Evolutionary conservation across 2,888 invertebrate species (phyloP).

Genomic region (Fabriciana adippe): DNA sequence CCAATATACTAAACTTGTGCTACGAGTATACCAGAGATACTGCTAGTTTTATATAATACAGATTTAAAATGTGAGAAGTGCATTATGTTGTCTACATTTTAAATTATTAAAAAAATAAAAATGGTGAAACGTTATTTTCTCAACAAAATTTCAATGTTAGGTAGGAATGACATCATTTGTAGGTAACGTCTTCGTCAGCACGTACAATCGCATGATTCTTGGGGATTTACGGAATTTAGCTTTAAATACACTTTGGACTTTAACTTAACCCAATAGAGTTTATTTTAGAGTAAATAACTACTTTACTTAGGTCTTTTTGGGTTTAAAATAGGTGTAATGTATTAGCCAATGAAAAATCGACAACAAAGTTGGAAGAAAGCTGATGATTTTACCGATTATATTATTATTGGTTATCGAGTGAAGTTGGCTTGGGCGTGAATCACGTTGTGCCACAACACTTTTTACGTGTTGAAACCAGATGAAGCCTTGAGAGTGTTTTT

Average conservation of each 20-base stretch:
- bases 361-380: slow-evolving; percentile 28
- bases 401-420: slow-evolving; percentile 26
- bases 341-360: slow-evolving; percentile 24
- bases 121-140: slow-evolving; percentile 2
- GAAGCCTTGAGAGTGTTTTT: neutral
- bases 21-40: no score
- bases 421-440: slow-evolving; percentile 21
- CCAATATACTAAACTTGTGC: no score
- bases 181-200: slow-evolving; percentile 6
- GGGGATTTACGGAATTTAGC: slow-evolving; percentile 8
- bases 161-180: slow-evolving; percentile 15
- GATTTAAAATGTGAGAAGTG: no score
- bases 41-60: no score
- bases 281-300: neutral
- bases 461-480: neutral
- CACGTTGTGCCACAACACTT: slow-evolving; percentile 9
- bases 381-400: slow-evolving; percentile 31
- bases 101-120: neutral
- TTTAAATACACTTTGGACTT: neutral
- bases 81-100: no score
- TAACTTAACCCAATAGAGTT: neutral
- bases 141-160: neutral
- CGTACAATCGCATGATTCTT: slow-evolving; percentile 14
- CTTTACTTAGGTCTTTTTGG: neutral
- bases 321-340: neutral